Evolutionary conservation across 2,797 vertebrate genomes (phyloP).

Genomic region (Alectoris magna): DNA sequence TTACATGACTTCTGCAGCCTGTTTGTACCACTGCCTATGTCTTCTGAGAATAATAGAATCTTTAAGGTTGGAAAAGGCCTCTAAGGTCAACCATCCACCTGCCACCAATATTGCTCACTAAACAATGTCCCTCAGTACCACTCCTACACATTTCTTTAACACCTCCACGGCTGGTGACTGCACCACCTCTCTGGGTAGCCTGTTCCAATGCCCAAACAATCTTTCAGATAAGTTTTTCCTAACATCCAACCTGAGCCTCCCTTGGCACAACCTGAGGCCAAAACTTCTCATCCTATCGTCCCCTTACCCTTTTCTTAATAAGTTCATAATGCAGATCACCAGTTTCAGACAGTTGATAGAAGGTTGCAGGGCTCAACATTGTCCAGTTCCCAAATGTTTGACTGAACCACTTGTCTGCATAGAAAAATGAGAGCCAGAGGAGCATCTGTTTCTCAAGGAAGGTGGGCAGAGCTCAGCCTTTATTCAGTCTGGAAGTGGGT

Average conservation of each 20-base stretch:
- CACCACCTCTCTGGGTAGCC: too few relatives aligned
- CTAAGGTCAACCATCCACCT: too few relatives aligned
- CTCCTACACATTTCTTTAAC: too few relatives aligned
- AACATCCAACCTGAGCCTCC: too few relatives aligned
- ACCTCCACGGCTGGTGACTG: too few relatives aligned
- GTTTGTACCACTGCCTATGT: background rate
- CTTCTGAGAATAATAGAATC: background rate
- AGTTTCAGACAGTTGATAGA: background rate
- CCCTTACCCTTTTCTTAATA: background rate
- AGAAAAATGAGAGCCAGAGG: background rate
- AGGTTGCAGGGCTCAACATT: background rate
- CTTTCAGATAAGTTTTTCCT: too few relatives aligned
- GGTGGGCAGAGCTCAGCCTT: background rate
- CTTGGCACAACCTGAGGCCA: too few relatives aligned
- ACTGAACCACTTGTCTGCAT: background rate
- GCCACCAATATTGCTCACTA: too few relatives aligned
- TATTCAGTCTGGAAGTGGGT: background rate
- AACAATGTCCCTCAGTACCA: too few relatives aligned
- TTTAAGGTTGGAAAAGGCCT: too few relatives aligned
- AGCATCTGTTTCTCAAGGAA: conserved; percentile 28
- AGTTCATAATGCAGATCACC: background rate
- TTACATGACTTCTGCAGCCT: background rate
- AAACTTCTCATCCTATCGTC: too few relatives aligned
- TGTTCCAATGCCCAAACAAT: too few relatives aligned
- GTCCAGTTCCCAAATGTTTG: background rate